These are phyloP conservation scores for Cyrtonyx montezumae DNA, from an alignment of 2,113 vertebrate species.

Conservation along the genomic window DNA sequence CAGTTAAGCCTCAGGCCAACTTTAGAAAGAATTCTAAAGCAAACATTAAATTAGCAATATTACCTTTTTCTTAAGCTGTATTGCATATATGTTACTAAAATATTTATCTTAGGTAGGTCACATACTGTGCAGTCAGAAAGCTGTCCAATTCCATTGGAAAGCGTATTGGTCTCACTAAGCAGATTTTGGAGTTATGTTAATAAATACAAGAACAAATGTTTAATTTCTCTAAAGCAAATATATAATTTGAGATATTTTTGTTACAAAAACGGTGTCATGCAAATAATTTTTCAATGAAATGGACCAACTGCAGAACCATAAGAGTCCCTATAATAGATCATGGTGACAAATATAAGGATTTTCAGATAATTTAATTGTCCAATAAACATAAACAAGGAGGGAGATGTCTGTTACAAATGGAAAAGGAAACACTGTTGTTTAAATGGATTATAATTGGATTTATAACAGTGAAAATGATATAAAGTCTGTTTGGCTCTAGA, in stretches of 20 bases:
- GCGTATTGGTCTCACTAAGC: background rate
- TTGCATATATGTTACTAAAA: background rate
- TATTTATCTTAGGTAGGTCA: background rate
- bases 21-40: background rate
- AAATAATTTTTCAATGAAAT: background rate
- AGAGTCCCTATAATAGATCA: background rate
- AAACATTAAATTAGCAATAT: slow-evolving; percentile 4
- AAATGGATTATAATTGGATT: background rate
- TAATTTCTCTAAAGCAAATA: background rate
- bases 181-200: background rate
- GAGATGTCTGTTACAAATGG: background rate
- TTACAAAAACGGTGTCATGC: background rate
- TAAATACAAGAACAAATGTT: background rate
- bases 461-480: background rate
- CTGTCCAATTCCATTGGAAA: background rate
- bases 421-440: background rate
- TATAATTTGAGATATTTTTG: background rate
- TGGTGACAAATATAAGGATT: background rate
- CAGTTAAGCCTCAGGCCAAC: background rate
- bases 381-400: background rate
- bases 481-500: background rate
- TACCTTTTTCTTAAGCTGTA: background rate
- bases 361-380: background rate
- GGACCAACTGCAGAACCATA: background rate
- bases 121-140: background rate